These are phyloP conservation scores for Ophion costatus DNA, from an alignment of 2,888 invertebrate species.

Conservation along the genomic window DNA sequence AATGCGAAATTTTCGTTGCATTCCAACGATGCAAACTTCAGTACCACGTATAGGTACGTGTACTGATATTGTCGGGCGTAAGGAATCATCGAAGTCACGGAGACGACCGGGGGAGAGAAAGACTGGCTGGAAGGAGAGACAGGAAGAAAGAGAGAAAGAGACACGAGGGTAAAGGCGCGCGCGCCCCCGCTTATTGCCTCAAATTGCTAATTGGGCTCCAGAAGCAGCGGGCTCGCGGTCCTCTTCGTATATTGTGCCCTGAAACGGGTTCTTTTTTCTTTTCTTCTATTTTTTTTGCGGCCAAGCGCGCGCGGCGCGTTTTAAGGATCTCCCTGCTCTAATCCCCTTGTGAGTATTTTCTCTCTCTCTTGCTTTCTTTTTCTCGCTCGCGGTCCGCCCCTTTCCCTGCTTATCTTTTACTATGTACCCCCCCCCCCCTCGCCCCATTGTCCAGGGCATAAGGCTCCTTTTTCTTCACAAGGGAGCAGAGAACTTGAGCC, in stretches of 20 bases:
- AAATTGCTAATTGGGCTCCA: slow-evolving; percentile 80
- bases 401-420: background rate
- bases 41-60: background rate
- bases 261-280: slow-evolving; percentile 66
- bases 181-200: slow-evolving; percentile 78
- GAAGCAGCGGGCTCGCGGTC: slow-evolving; percentile 66
- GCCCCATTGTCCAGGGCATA: slow-evolving; percentile 68
- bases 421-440: slow-evolving; percentile 29
- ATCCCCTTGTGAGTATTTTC: slow-evolving; percentile 37
- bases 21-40: no score
- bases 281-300: slow-evolving; percentile 20
- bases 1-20: no score
- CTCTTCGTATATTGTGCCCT: slow-evolving; percentile 70
- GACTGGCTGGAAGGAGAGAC: background rate
- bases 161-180: slow-evolving; percentile 62
- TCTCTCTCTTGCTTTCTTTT: slow-evolving; percentile 8
- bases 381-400: background rate
- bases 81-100: slow-evolving; percentile 30
- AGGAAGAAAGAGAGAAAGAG: slow-evolving; percentile 18
- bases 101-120: background rate
- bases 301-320: slow-evolving; percentile 64
- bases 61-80: background rate
- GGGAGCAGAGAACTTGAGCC: background rate
- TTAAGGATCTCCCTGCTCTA: slow-evolving; percentile 52
- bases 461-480: slow-evolving; percentile 16